A percentile compares a stretch with the other conserved stretches of the same genome.
Conservation (phyloP, 2,888 invertebrate genomes). For the Aquatica leii region DNA sequence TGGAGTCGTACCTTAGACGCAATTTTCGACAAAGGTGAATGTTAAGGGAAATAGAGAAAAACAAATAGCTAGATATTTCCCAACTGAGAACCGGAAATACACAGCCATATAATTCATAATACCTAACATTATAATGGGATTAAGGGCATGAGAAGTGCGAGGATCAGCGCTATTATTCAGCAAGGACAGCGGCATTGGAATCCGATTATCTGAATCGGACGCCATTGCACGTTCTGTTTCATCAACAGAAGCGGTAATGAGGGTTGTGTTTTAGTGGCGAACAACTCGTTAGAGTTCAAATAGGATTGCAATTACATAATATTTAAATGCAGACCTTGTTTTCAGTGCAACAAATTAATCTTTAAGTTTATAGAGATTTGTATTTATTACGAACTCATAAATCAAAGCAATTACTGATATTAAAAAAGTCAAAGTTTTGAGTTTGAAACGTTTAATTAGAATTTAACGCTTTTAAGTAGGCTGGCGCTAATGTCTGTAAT, state of each 20-base stretch:
- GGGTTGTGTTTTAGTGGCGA: slow-evolving; percentile 33
- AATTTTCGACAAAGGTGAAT: not conserved
- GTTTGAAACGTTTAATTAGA: too few species aligned
- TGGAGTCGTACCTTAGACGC: slow-evolving; percentile 14
- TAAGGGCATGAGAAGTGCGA: slow-evolving; percentile 29
- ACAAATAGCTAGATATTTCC: slow-evolving; percentile 20
- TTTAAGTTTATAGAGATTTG: slow-evolving; percentile 37
- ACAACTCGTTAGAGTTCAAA: slow-evolving; percentile 32
- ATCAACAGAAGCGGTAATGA: slow-evolving; percentile 33
- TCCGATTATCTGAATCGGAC: slow-evolving; percentile 33
- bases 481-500: too few species aligned
- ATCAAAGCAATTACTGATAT: too few species aligned
- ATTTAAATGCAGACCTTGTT: slow-evolving; percentile 29
- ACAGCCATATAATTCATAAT: slow-evolving; percentile 26
- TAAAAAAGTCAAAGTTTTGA: too few species aligned
- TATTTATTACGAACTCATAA: too few species aligned
- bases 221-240: slow-evolving; percentile 32
- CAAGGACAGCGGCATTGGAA: slow-evolving; percentile 33
- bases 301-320: slow-evolving; percentile 31
- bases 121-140: slow-evolving; percentile 26
- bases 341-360: slow-evolving; percentile 21
- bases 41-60: slow-evolving; percentile 15
- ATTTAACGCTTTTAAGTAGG: too few species aligned
- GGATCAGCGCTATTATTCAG: slow-evolving; percentile 34
- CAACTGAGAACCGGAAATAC: slow-evolving; percentile 9